Evolutionary conservation across 2,797 vertebrate species (phyloP).

Genomic region (Alca torda): DNA sequence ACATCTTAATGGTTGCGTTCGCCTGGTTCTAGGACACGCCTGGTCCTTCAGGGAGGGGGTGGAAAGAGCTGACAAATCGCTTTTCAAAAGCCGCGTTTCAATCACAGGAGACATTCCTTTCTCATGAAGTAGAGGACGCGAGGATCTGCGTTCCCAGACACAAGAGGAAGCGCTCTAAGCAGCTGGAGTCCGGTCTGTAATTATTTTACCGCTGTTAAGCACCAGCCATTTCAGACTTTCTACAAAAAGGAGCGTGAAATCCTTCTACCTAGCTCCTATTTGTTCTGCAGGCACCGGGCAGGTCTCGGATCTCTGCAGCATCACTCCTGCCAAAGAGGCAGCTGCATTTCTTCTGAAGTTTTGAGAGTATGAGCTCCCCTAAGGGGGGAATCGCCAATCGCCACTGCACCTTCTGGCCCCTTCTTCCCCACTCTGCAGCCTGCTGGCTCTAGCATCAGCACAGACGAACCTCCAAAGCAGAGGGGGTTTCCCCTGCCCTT

Average conservation of each 20-base stretch:
- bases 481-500: background rate
- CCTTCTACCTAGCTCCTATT: background rate
- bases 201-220: slow-evolving; percentile 22
- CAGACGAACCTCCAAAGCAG: background rate
- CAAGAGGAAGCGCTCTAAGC: slow-evolving; percentile 1
- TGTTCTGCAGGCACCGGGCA: background rate
- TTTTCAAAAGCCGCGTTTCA: background rate
- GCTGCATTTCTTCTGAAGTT: background rate
- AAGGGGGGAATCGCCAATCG: background rate
- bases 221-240: background rate
- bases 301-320: background rate
- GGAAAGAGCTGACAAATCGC: slow-evolving; percentile 9
- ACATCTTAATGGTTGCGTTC: background rate
- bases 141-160: slow-evolving; percentile 28
- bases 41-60: background rate
- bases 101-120: slow-evolving; percentile 59
- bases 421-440: accelerated
- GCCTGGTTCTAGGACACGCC: background rate
- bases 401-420: background rate
- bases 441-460: background rate
- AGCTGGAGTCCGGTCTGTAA: background rate
- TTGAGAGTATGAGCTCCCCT: background rate
- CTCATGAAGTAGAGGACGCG: background rate
- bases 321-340: background rate
- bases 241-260: background rate